Percentiles rank a stretch among this genome's conserved stretches.
Evolutionary conservation across 2,797 vertebrate genomes (phyloP).

Genomic region (Carcharodon carcharias): DNA sequence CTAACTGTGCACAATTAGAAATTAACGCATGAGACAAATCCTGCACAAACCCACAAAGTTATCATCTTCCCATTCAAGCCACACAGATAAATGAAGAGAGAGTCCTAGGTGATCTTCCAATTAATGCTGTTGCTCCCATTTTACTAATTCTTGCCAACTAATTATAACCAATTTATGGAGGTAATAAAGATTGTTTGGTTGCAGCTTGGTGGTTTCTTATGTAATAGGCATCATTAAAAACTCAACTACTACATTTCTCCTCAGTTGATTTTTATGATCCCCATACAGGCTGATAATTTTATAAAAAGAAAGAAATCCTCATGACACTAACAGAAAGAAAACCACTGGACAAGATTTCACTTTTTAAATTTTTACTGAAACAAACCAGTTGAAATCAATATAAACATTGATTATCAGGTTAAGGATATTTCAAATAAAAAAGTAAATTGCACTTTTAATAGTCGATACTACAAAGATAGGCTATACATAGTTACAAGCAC

Average conservation of each 20-base stretch:
- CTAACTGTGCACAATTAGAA: neutral
- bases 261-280: neutral
- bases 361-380: too few species aligned
- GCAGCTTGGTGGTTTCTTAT: neutral
- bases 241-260: too few species aligned
- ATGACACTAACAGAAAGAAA: too few species aligned
- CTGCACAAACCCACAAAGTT: neutral
- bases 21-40: neutral
- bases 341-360: too few species aligned
- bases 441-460: neutral
- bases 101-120: neutral
- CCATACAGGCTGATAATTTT: too few species aligned
- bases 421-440: neutral
- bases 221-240: neutral
- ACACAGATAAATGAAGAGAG: neutral
- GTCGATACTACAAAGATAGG: neutral
- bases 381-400: neutral
- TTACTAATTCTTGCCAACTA: neutral
- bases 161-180: neutral
- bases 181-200: neutral
- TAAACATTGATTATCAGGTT: neutral
- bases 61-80: neutral
- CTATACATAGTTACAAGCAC: too few species aligned
- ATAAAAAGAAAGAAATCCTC: neutral
- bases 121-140: neutral